Base-by-base conservation (phyloP, 2,888 invertebrate genomes). In the Apoda limacodes region DNA sequence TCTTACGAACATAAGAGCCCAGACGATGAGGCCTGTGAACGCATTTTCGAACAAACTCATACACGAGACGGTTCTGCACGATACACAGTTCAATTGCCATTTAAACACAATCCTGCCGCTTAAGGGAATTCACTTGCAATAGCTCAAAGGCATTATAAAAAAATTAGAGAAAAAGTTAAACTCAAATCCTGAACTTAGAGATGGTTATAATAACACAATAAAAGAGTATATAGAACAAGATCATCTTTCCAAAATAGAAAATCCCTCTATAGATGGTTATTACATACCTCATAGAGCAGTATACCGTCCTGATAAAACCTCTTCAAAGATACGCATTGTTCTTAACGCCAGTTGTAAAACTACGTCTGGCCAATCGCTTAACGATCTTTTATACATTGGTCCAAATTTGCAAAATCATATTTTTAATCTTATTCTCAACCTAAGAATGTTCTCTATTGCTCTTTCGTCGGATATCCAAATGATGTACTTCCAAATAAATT, bases 1-100 rank as follows among this genome's bases (percentile, higher is more conserved):
- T n/a, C 9, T 9, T 27, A 26, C 13, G 30, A 36, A 24, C 27
- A 32, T 9, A 19, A 29, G 5, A 36, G 30, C 12, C 32, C 36
- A 4, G 32, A 32, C 6, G 32, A 23, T 7, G 22, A 26, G 13
- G 22, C 22, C 2, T 32, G 32, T 32, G 32, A 32, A 17, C 14
- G 13, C 2, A 14, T 32, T 11, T 32, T 32, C 23, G 14, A 22
- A 3, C 10, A 12, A 5, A 32, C 22, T 1, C 9, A 22, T 10
- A 17, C 24, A 13, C 32, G 32, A 12, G 32, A 26, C 13, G 13
- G 12, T 10, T 22, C 26, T 10, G 32, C 26, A 3, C 15, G 22
- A 17, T 32, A 32, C 12, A 22, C 26, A 9, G 32, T 32, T 2
- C 13, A 21, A 7, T 21, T 32, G 11, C 32, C 32, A 5, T 32